Conservation (phyloP, 1,140 invertebrate species). For the Formica selysi region DNA sequence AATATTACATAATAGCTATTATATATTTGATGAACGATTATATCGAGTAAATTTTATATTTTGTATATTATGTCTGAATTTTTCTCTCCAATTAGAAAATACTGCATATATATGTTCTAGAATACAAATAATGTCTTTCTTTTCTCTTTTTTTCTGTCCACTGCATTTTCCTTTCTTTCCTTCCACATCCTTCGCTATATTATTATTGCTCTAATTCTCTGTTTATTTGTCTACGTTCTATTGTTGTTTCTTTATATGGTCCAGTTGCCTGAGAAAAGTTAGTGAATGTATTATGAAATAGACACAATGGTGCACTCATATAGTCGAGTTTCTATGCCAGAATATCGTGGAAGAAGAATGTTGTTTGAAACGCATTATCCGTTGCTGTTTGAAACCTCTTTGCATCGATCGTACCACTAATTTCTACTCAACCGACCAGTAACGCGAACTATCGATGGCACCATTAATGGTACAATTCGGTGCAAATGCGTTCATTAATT, state of each 20-base stretch:
- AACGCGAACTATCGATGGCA: neutral
- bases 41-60: neutral
- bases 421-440: conserved; percentile 1
- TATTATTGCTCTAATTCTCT: conserved; percentile 13
- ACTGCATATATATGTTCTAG: neutral
- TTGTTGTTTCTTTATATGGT: conserved; percentile 4
- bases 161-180: conserved; percentile 4
- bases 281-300: conserved; percentile 27
- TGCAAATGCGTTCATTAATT: conserved; percentile 25
- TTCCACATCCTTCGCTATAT: neutral
- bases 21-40: neutral
- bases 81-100: neutral
- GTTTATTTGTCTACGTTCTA: conserved; percentile 16
- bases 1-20: neutral
- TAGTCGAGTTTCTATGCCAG: neutral
- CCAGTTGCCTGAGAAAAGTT: neutral
- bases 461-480: conserved; percentile 8
- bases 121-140: conserved; percentile 7
- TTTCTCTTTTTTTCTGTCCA: neutral
- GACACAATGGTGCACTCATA: conserved; percentile 5
- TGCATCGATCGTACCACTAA: conserved; percentile 19
- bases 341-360: conserved; percentile 3
- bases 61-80: neutral
- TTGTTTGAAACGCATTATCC: neutral
- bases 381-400: conserved; percentile 20